Conservation (phyloP, 2,888 invertebrate species). For the Lochmaea crataegi region DNA sequence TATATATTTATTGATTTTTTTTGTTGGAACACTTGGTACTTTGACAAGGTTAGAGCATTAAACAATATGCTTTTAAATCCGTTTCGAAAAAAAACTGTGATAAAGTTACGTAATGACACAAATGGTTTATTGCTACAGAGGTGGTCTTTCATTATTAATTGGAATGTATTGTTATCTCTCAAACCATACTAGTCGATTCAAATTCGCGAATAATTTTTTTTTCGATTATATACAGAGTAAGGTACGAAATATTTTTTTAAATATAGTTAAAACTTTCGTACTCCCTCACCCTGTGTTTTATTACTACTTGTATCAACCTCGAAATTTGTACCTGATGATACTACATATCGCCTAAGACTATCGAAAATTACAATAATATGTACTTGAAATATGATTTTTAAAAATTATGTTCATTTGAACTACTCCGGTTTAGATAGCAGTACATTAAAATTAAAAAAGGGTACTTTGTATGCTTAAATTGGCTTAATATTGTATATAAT, state of each 20-base stretch:
- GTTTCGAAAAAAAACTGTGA: constrained; percentile 25
- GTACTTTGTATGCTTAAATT: background rate
- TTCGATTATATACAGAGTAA: too few species aligned
- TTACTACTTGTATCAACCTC: background rate
- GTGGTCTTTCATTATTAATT: background rate
- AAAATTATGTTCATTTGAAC: background rate
- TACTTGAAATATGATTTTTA: too few species aligned
- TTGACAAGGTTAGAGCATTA: background rate
- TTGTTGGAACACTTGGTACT: constrained; percentile 1
- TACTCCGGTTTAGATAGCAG: background rate
- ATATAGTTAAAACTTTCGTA: background rate
- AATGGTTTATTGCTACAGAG: background rate
- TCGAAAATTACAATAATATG: background rate
- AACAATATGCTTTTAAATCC: constrained; percentile 1
- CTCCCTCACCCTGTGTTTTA: background rate
- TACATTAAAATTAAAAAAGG: background rate
- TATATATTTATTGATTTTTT: too few species aligned
- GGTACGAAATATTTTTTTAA: too few species aligned
- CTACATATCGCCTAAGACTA: background rate
- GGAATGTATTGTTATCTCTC: background rate
- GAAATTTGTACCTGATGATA: constrained; percentile 3
- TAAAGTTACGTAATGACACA: constrained; percentile 20
- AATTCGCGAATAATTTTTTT: background rate
- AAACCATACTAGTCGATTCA: background rate
- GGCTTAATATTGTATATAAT: background rate